Conservation (phyloP, 2,888 invertebrate species). For the Plemyria rubiginata region DNA sequence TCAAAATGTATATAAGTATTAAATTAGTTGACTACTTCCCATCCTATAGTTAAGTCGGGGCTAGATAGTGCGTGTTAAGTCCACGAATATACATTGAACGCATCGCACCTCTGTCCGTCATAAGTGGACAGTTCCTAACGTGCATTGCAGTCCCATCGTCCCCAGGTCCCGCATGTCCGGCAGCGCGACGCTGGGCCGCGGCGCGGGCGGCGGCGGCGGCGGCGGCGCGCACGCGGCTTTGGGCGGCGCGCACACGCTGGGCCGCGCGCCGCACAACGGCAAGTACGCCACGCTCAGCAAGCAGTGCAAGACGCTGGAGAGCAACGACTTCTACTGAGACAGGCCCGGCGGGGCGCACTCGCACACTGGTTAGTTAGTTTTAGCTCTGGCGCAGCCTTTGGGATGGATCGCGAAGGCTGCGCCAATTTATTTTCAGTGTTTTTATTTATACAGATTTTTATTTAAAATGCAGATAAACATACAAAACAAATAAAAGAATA, state of each 20-base stretch:
- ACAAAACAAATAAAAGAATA: too few species aligned
- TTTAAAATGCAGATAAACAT: too few species aligned
- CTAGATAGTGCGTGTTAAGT: too few species aligned
- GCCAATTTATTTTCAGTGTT: background rate
- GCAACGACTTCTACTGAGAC: slow-evolving; percentile 97
- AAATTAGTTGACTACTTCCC: too few species aligned
- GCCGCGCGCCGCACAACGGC: slow-evolving; percentile 90
- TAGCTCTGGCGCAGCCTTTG: background rate
- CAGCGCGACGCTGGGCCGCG: slow-evolving; percentile 73
- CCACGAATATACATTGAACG: background rate
- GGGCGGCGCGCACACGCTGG: slow-evolving; percentile 87
- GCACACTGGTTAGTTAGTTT: slow-evolving; percentile 32
- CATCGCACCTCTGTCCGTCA: background rate
- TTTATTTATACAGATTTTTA: background rate
- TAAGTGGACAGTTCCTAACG: slow-evolving; percentile 33
- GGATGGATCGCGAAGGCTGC: slow-evolving; percentile 7
- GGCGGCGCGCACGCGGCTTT: slow-evolving; percentile 61
- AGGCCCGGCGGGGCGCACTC: slow-evolving; percentile 84
- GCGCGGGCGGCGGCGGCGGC: slow-evolving; percentile 56
- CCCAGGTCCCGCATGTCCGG: slow-evolving; percentile 73
- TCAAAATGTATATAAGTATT: too few species aligned
- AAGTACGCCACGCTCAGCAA: slow-evolving; percentile 98
- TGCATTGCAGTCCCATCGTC: slow-evolving; percentile 47
- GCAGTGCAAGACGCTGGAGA: slow-evolving; percentile 97
- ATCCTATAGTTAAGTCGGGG: too few species aligned